These are phyloP conservation scores for Leucoptera coffeella DNA, from an alignment of 2,888 invertebrate species.

Conservation along the genomic window DNA sequence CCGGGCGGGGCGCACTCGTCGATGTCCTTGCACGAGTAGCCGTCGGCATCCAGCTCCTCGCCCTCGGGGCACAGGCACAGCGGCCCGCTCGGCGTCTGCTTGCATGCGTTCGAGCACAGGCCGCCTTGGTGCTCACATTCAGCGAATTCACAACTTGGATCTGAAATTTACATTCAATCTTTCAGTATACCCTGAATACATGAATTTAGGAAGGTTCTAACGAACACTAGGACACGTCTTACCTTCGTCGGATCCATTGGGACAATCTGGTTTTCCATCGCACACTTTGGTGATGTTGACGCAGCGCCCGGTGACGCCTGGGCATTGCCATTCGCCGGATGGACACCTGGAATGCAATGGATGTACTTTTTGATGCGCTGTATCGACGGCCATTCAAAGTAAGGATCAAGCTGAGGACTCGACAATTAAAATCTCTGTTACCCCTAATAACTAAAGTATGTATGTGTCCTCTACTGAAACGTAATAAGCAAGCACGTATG, in stretches of 20 bases:
- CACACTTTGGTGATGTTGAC: slow-evolving; percentile 86
- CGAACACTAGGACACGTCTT: no score
- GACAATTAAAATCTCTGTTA: no score
- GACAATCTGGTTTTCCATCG: slow-evolving; percentile 83
- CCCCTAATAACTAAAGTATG: no score
- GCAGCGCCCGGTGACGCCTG: slow-evolving; percentile 72
- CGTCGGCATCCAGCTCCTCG: slow-evolving; percentile 67
- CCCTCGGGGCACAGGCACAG: slow-evolving; percentile 87
- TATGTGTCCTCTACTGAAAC: no score
- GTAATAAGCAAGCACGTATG: no score
- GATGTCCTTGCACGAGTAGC: slow-evolving; percentile 68
- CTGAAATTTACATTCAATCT: slow-evolving; percentile 11
- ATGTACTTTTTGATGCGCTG: no score
- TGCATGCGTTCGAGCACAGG: slow-evolving; percentile 78
- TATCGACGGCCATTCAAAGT: no score
- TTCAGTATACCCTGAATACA: no score
- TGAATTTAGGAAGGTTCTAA: no score
- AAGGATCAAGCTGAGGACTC: no score
- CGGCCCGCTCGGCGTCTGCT: slow-evolving; percentile 82
- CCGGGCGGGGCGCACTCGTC: slow-evolving; percentile 88
- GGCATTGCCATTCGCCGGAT: slow-evolving; percentile 80
- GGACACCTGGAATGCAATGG: slow-evolving; percentile 61
- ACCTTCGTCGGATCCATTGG: slow-evolving; percentile 92
- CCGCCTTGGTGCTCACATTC: slow-evolving; percentile 71
- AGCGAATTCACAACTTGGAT: slow-evolving; percentile 73